phyloP scores from a whole-genome alignment of 2,797 vertebrate genomes.

The Hippocampus kuda region DNA sequence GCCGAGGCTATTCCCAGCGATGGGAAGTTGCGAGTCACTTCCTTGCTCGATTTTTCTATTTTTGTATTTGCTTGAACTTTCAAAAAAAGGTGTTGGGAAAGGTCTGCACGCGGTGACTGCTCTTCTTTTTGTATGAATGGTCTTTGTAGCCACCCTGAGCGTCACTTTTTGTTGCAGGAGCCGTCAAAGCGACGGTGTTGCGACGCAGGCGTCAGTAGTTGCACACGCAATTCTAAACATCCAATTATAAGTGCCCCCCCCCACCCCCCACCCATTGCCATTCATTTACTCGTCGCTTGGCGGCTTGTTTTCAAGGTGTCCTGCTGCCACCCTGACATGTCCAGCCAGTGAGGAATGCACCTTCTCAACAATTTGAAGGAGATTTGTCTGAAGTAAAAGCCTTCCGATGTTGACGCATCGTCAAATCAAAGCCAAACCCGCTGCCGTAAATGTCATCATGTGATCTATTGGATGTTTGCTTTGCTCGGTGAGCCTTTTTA shows the following conservation, averaged over 20 bases:
- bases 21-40: no score
- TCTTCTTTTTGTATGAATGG: not conserved
- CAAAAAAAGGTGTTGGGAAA: no score
- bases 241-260: not conserved
- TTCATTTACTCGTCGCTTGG: not conserved
- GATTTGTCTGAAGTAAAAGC: constrained; percentile 1
- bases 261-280: not conserved
- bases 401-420: not conserved
- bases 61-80: no score
- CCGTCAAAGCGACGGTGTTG: not conserved
- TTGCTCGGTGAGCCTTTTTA: not conserved
- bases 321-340: not conserved
- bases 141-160: not conserved
- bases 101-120: no score
- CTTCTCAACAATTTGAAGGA: not conserved
- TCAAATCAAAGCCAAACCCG: not conserved
- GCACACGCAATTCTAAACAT: not conserved
- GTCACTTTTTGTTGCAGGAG: not conserved
- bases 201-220: not conserved
- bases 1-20: no score
- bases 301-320: not conserved
- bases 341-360: not conserved
- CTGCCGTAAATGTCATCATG: not conserved
- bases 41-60: no score
- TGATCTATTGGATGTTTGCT: not conserved